A percentile compares a stretch with the other conserved stretches of the same genome.
Evolutionary conservation across 2,113 vertebrate genomes (phyloP).

Genomic region (Riparia riparia): DNA sequence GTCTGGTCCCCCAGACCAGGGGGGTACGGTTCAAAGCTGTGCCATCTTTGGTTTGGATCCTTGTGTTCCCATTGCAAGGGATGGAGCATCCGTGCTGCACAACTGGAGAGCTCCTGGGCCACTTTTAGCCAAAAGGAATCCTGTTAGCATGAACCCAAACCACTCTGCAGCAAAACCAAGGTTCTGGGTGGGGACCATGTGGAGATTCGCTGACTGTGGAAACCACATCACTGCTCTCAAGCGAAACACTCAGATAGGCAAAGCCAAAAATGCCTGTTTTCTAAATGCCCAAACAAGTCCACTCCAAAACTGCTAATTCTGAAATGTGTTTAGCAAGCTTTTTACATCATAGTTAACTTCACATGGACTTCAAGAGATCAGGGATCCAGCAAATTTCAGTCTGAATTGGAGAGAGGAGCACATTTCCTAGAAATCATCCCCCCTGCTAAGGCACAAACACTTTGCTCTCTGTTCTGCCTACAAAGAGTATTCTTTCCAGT

Average conservation of each 20-base stretch:
- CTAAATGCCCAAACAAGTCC: neutral
- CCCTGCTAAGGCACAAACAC: neutral
- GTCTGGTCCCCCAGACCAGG: neutral
- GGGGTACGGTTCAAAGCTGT: neutral
- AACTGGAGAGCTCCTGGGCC: neutral
- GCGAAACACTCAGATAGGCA: neutral
- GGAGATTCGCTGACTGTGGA: neutral
- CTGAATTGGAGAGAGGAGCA: neutral
- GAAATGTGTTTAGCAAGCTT: neutral
- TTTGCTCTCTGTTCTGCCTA: conserved; percentile 24
- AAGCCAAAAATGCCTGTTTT: neutral
- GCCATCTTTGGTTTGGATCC: neutral
- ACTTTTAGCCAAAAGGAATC: neutral
- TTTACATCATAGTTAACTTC: neutral
- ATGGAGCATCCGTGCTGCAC: neutral
- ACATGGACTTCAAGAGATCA: neutral
- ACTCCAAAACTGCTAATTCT: neutral
- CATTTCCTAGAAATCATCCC: neutral
- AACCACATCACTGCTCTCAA: neutral
- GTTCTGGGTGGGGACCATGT: neutral
- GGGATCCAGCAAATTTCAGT: neutral
- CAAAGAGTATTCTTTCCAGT: conserved; percentile 9
- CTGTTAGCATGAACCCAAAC: neutral
- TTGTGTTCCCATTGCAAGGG: neutral
- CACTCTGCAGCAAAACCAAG: neutral